Base-by-base conservation (phyloP, 2,888 invertebrate species). In the Agriopis leucophaearia region DNA sequence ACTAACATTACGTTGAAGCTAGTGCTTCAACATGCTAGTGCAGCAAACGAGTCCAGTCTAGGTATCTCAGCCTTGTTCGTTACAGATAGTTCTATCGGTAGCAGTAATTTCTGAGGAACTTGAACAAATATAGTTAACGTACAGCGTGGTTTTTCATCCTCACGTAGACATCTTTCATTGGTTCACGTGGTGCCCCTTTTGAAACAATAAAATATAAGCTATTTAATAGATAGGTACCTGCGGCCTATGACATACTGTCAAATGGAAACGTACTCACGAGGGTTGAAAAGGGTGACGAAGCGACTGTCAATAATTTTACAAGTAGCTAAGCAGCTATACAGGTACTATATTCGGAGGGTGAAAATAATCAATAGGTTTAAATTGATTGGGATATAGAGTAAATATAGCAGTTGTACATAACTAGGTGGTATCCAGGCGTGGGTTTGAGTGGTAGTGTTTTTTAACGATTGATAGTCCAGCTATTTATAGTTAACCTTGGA, bases 291-390 rank as follows among this genome's bases (percentile, higher is more conserved):
- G 79, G 76, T 66, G 67, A 56, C 66, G 55, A 54, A 62, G 65
- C 73, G 74, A 50, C 75, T 70, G 73, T 78, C 76, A 75, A 78
- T 80, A 76, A 79, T 77, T 75, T 74, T 78, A 63, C 72, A 74
- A 72, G 77, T 74, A 69, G 73, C 66, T 76, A 70, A 15, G 18
- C 42, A 18, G 9, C 10, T 27, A 50, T 15, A 10, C 15, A 40
- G 10, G 45, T 48, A 47, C 38, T 38, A 48, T 13, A 27, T 48
- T n/a, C 27, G 18, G 1, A 50, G 59, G 59, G 59, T 50, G 18
- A n/a, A 40, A 40, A 50, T 50, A 38, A 59, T 59, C 59, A 27
- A 59, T 59, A 59, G 6, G 15, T 12, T 57, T 35, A 10, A 36
- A 45, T 35, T 15, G 9, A 57, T n/a, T 35, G 27, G 44, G 27